phyloP scores from a whole-genome alignment of 2,113 vertebrate genomes.

The Sakesphorus luctuosus region DNA sequence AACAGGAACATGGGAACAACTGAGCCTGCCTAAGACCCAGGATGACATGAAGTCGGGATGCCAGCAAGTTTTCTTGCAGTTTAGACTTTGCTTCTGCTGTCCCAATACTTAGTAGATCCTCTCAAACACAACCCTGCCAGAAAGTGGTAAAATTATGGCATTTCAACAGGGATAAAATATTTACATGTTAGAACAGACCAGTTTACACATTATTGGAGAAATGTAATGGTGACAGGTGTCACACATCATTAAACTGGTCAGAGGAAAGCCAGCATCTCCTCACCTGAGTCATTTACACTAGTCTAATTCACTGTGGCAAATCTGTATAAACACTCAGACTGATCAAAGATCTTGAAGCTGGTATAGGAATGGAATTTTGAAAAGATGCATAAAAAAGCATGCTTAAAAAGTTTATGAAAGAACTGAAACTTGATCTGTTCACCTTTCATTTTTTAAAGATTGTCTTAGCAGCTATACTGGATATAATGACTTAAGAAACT shows the following conservation, averaged over 20 bases:
- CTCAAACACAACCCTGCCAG: not conserved
- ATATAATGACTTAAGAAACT: not conserved
- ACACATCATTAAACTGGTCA: not conserved
- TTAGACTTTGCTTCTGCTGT: not conserved
- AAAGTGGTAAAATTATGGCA: not conserved
- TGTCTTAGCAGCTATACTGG: not conserved
- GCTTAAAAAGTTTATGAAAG: not conserved
- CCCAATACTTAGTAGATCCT: not conserved
- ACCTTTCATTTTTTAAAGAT: not conserved
- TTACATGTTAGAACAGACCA: not conserved
- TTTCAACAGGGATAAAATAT: not conserved
- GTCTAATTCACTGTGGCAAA: not conserved
- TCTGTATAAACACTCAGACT: not conserved
- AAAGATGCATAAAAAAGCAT: not conserved
- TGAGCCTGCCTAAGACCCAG: not conserved
- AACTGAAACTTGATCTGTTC: slow-evolving; percentile 15
- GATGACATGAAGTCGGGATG: not conserved
- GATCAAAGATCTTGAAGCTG: not conserved
- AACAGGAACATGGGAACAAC: not conserved
- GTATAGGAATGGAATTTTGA: not conserved
- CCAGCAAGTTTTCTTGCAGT: not conserved
- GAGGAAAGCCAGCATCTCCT: not conserved
- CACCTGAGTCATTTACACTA: not conserved
- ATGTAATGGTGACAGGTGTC: not conserved
- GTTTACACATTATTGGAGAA: not conserved